Conservation (phyloP, 2,797 vertebrate species). For the Bovichtus variegatus region DNA sequence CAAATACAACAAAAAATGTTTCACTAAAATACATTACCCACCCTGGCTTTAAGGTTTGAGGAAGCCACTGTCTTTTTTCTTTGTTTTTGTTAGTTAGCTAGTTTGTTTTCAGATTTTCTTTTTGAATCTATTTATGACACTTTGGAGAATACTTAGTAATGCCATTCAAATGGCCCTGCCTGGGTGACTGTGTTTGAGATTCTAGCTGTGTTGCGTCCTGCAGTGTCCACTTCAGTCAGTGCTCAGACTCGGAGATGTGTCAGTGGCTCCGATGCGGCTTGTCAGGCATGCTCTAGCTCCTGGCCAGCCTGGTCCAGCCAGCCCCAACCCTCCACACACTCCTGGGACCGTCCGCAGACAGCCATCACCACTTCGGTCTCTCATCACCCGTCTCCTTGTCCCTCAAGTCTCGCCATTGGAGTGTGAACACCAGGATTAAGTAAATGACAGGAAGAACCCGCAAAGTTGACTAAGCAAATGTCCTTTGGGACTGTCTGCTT, state of each 20-base stretch:
- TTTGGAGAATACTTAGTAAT: conserved; percentile 37
- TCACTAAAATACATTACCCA: no score
- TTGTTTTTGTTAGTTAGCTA: neutral
- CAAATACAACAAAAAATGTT: no score
- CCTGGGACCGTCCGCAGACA: conserved; percentile 80
- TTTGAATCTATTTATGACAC: conserved; percentile 34
- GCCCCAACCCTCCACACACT: conserved; percentile 62
- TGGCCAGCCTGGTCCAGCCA: conserved; percentile 71
- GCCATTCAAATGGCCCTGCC: conserved; percentile 62
- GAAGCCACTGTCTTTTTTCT: neutral
- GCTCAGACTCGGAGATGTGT: conserved; percentile 77
- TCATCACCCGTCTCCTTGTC: conserved; percentile 75
- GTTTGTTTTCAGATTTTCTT: conserved; percentile 14
- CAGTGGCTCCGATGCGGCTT: conserved; percentile 84
- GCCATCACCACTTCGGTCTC: conserved; percentile 73
- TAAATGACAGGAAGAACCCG: conserved; percentile 77
- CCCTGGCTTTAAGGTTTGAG: neutral
- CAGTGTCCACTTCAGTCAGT: conserved; percentile 78
- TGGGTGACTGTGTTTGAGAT: conserved; percentile 75
- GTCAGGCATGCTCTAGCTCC: conserved; percentile 83
- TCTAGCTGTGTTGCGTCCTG: conserved; percentile 63
- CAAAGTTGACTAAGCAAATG: conserved; percentile 69
- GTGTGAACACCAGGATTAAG: conserved; percentile 81
- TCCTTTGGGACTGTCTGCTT: conserved; percentile 69
- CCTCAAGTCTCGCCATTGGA: conserved; percentile 75